These are phyloP conservation scores for Pollicipes pollicipes DNA, from an alignment of 1,140 invertebrate species.

Conservation along the genomic window DNA sequence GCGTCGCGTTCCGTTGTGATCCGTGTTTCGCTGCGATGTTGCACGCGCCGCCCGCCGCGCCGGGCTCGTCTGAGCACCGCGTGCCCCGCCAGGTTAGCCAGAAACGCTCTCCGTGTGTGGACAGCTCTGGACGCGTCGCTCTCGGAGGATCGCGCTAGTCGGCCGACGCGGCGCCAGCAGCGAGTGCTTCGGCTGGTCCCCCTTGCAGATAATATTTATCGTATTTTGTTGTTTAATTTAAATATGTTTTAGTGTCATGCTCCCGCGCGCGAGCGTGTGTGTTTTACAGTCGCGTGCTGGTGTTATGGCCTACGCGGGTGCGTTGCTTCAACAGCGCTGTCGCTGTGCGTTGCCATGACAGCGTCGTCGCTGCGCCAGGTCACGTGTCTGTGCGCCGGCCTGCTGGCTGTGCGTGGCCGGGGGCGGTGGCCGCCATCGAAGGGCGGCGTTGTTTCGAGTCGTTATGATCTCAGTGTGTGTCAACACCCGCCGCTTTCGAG, in stretches of 20 bases:
- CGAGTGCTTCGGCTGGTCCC: not conserved
- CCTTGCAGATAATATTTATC: not conserved
- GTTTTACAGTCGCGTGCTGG: no score
- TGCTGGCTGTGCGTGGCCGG: no score
- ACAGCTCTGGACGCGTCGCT: no score
- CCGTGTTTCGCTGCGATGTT: no score
- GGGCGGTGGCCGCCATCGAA: no score
- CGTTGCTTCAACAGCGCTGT: no score
- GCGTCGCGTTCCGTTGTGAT: no score
- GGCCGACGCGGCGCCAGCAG: not conserved
- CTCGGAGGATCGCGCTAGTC: not conserved
- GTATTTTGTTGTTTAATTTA: not conserved
- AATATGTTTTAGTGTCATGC: not conserved
- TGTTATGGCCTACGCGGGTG: no score
- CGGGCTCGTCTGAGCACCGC: slow-evolving; percentile 10
- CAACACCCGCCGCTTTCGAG: not conserved
- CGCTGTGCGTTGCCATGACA: no score
- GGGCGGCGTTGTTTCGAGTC: slow-evolving; percentile 1
- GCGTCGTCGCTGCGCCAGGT: no score
- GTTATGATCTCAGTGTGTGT: not conserved
- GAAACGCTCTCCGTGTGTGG: not conserved
- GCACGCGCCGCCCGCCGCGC: slow-evolving; percentile 9
- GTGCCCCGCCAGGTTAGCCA: slow-evolving; percentile 6
- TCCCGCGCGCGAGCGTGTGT: no score
- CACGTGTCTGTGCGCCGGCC: no score